Evolutionary conservation across 2,797 vertebrate genomes (phyloP).

Genomic region (Hylomyscus alleni): DNA sequence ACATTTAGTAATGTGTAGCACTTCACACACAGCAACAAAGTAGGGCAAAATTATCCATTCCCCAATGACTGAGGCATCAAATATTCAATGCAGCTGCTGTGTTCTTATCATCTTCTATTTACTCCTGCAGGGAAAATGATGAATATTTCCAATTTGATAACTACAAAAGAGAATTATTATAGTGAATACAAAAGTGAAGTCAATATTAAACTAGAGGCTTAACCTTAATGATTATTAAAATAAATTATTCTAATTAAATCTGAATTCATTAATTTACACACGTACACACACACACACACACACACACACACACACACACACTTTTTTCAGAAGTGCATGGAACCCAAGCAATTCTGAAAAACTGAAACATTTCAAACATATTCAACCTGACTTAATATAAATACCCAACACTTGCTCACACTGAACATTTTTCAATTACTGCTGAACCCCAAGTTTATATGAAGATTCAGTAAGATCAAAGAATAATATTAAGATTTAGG

Average conservation of each 20-base stretch:
- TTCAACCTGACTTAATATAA: background rate
- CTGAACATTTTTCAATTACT: background rate
- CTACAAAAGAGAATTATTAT: background rate
- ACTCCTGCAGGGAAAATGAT: background rate
- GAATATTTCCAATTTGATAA: background rate
- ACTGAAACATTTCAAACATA: background rate
- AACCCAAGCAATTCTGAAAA: background rate
- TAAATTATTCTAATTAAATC: conserved; percentile 56
- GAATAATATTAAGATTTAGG: background rate
- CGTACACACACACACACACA: background rate
- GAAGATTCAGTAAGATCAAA: too few species aligned
- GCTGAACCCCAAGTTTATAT: background rate
- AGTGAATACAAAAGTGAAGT: background rate
- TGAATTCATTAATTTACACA: background rate
- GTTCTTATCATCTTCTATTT: background rate
- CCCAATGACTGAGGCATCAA: background rate
- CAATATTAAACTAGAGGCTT: background rate
- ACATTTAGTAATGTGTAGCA: background rate
- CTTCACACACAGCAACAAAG: background rate
- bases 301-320: background rate
- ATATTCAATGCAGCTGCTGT: background rate
- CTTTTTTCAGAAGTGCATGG: background rate
- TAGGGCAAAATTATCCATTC: background rate
- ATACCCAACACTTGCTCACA: background rate
- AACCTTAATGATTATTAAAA: conserved; percentile 39